Evolutionary conservation across 2,888 invertebrate genomes (phyloP).

Genomic region (Morpho deidamia): DNA sequence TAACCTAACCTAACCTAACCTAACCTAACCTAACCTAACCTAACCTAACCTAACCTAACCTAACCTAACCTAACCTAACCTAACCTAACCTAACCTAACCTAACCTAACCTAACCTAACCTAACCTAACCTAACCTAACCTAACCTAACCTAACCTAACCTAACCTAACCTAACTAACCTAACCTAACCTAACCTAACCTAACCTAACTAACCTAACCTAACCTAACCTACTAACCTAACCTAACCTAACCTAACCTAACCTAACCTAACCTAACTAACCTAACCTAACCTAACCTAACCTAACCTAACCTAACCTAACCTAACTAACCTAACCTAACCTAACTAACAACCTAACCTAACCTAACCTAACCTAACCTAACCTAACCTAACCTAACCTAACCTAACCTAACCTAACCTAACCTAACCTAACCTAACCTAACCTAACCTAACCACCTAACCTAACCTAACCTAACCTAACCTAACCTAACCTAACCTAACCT

Average conservation of each 20-base stretch:
- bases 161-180: constrained; percentile 6
- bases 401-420: too few relatives aligned
- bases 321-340: constrained; percentile 9
- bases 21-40: constrained; percentile 5
- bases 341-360: constrained; percentile 19
- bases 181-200: too few relatives aligned
- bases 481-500: too few relatives aligned
- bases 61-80: constrained; percentile 6
- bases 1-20: background rate
- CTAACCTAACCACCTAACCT: too few relatives aligned
- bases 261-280: too few relatives aligned
- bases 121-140: constrained; percentile 6
- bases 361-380: constrained; percentile 17
- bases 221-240: constrained; percentile 5
- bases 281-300: background rate
- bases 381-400: too few relatives aligned
- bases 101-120: background rate
- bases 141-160: constrained; percentile 5
- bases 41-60: constrained; percentile 5
- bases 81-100: background rate
- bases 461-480: too few relatives aligned
- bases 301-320: background rate
- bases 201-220: background rate
- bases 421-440: too few relatives aligned
- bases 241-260: constrained; percentile 6